Evolutionary conservation across 2,888 invertebrate genomes (phyloP), one percentile per base, ranked within the genome.

Genomic region (Atethmia centrago): DNA sequence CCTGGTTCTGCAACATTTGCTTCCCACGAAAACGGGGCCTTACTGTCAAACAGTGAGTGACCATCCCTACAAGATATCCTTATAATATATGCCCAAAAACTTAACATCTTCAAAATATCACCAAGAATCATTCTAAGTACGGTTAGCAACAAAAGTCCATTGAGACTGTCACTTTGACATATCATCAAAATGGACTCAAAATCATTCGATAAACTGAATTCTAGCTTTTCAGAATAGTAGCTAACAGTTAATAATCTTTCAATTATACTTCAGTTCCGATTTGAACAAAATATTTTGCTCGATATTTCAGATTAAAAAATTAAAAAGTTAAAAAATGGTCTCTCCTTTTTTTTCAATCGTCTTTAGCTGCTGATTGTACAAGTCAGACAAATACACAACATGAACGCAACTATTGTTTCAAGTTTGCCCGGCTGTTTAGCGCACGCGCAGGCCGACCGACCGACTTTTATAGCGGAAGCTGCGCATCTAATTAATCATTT

Each of bases 401-500:
- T 81, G 31, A 85, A 79, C 64, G 74, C 58, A 14, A 14, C 66
- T 61, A 85, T 85, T 85, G 85, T 85, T 79, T 66, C 59, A 74
- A 75, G 88, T 88, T 89, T 87, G 83, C 79, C 85, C 85, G 85
- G 67, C 75, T 80, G 82, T 85, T 84, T 83, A 88, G 80, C 75
- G 75, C 80, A 74, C 61, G 74, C 80, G 70, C 83, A 82, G 40
- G 42, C 55, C 36, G 25, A 2, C 72, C 77, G 63, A 62, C 72
- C 79, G 79, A 67, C 74, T 84, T 87, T 90, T 88, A 90, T 88
- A 81, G 89, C 85, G 89, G 89, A 90, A 88, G 85, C 81, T 74
- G 83, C 36, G 66, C 68, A 56, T 71, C 80, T 90, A 90, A 90
- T 90, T 90, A 88, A 90, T 90, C 82, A 88, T 88, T 90, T 90